Percentiles rank a stretch among this genome's conserved stretches.
phyloP scores from a whole-genome alignment of 2,888 invertebrate genomes.

The Anthophora plumipes region DNA sequence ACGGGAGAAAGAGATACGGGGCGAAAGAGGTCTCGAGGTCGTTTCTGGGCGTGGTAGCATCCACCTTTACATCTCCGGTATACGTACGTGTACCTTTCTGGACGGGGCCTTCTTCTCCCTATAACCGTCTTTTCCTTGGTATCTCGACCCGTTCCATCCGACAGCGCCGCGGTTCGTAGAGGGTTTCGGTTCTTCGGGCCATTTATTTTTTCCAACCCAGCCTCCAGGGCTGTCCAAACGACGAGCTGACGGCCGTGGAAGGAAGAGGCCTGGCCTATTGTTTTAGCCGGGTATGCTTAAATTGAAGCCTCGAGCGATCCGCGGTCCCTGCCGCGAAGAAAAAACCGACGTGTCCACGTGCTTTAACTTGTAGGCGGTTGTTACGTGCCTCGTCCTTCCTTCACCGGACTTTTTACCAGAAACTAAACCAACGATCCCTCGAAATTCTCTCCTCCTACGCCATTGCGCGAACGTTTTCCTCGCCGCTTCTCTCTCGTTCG shows the following conservation, averaged over 20 bases:
- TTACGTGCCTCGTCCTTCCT: conserved; percentile 47
- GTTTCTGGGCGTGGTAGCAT: conserved; percentile 81
- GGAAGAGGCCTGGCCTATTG: conserved; percentile 73
- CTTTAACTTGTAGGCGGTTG: conserved; percentile 73
- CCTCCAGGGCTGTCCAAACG: conserved; percentile 79
- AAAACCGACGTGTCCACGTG: conserved; percentile 69
- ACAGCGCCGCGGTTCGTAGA: conserved; percentile 58
- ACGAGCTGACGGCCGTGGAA: conserved; percentile 70
- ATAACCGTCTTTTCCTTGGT: conserved; percentile 64
- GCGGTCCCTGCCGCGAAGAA: conserved; percentile 49
- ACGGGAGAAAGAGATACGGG: conserved; percentile 65
- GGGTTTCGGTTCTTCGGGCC: conserved; percentile 76
- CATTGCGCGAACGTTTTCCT: too few species aligned
- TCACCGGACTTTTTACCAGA: conserved; percentile 39
- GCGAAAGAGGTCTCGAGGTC: conserved; percentile 77
- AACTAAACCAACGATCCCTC: neutral
- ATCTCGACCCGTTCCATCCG: conserved; percentile 53
- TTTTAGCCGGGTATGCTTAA: conserved; percentile 77
- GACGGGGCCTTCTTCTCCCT: conserved; percentile 46
- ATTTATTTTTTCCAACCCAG: conserved; percentile 77
- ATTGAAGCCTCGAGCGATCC: conserved; percentile 74
- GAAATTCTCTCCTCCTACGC: too few species aligned
- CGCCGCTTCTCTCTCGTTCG: too few species aligned
- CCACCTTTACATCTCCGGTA: conserved; percentile 74
- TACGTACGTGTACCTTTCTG: conserved; percentile 59